Percentiles rank a stretch among this genome's conserved stretches.
phyloP scores from a whole-genome alignment of 2,797 vertebrate species.

The Meriones psammophilus region DNA sequence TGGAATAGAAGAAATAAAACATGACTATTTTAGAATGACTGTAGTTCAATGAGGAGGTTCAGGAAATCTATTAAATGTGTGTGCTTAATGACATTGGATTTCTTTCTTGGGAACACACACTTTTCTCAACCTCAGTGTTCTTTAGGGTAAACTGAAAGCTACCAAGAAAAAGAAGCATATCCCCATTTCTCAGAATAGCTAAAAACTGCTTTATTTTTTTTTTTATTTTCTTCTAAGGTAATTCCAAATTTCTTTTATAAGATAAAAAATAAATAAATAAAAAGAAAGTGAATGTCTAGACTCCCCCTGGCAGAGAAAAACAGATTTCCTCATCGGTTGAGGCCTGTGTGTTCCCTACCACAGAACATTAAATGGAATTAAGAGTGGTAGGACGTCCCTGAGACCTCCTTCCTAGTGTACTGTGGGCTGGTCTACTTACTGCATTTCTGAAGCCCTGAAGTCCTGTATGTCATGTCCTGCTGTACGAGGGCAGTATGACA shows the following conservation, averaged over 20 bases:
- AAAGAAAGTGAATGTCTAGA: conserved; percentile 16
- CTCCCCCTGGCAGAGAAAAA: conserved; percentile 64
- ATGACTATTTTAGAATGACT: conserved; percentile 63
- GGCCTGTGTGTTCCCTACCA: conserved; percentile 76
- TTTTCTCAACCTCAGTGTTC: conserved; percentile 62
- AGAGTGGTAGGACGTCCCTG: conserved; percentile 76
- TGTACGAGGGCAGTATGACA: conserved; percentile 44
- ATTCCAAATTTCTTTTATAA: conserved; percentile 75
- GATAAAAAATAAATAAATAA: neutral
- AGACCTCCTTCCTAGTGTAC: conserved; percentile 63
- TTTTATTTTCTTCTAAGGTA: conserved; percentile 72
- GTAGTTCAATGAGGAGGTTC: conserved; percentile 27
- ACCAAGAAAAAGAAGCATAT: conserved; percentile 65
- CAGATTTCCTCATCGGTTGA: conserved; percentile 50
- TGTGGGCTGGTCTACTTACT: conserved; percentile 61
- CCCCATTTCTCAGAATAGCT: conserved; percentile 62
- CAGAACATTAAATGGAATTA: conserved; percentile 79
- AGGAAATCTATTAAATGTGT: conserved; percentile 57
- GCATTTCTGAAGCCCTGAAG: conserved; percentile 51
- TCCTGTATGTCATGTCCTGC: conserved; percentile 48
- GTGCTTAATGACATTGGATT: conserved; percentile 73
- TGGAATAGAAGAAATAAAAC: conserved; percentile 60
- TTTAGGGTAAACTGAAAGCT: conserved; percentile 68
- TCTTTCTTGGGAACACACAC: conserved; percentile 53
- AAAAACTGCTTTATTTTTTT: conserved; percentile 16